These are phyloP conservation scores for Dissostichus mawsoni DNA, from an alignment of 2,113 vertebrate genomes.

Conservation along the genomic window DNA sequence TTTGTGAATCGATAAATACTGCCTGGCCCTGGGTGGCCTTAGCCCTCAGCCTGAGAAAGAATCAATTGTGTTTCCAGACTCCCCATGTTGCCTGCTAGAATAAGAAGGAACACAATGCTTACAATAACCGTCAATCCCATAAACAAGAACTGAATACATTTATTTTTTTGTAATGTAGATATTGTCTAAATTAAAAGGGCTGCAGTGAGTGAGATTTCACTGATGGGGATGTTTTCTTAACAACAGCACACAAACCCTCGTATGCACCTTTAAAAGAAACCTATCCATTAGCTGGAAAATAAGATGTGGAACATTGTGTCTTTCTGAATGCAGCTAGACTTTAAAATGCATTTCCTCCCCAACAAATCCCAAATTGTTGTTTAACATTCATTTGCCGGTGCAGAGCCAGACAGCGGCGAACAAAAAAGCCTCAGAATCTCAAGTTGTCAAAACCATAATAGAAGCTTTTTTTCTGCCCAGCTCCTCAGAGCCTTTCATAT, in stretches of 20 bases:
- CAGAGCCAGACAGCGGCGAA: conserved; percentile 1
- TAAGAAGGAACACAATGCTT: conserved; percentile 22
- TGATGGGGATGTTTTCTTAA: conserved; percentile 23
- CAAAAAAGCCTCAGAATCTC: conserved; percentile 18
- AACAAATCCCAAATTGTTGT: conserved; percentile 30
- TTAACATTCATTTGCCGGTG: conserved; percentile 8
- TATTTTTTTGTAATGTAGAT: conserved; percentile 5
- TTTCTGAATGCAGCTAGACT: conserved; percentile 17
- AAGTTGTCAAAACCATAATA: conserved; percentile 29
- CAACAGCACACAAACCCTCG: conserved; percentile 16
- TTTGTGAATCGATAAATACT: conserved; percentile 71
- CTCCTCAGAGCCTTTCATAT: conserved; percentile 54
- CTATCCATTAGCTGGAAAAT: conserved; percentile 48
- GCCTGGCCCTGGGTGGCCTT: conserved; percentile 65
- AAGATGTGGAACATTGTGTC: conserved; percentile 49
- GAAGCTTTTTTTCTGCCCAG: conserved; percentile 11
- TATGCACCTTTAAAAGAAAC: conserved; percentile 32
- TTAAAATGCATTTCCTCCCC: conserved; percentile 17
- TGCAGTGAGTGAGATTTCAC: conserved; percentile 14
- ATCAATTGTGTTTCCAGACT: conserved; percentile 70
- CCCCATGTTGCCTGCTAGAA: conserved; percentile 18
- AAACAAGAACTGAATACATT: background rate
- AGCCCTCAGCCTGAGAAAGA: conserved; percentile 52
- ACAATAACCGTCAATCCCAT: conserved; percentile 28
- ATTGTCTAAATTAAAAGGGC: conserved; percentile 25